A percentile compares a stretch with the other conserved stretches of the same genome.
These are phyloP conservation scores for Aphrocallistes beatrix DNA, from an alignment of 37 sponge, comb jelly and placozoan genomes.

Conservation along the genomic window DNA sequence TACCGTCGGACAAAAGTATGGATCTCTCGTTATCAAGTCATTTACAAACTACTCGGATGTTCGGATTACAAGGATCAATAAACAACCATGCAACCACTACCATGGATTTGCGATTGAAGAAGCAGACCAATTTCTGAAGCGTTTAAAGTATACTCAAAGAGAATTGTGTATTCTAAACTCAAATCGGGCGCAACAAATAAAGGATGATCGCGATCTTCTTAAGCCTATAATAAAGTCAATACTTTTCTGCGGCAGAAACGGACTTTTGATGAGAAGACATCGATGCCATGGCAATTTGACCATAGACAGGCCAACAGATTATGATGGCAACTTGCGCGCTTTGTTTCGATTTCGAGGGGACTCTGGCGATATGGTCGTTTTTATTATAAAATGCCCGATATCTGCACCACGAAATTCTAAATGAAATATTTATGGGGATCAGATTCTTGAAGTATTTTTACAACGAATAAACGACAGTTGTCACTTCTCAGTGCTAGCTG, in stretches of 20 bases:
- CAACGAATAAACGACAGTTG: conserved; percentile 15
- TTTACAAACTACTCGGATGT: conserved; percentile 20
- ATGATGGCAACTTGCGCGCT: conserved; percentile 17
- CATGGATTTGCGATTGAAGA: not conserved
- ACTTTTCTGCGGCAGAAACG: conserved; percentile 12
- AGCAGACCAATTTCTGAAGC: not conserved
- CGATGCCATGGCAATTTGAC: not conserved
- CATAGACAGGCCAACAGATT: not conserved
- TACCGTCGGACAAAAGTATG: not conserved
- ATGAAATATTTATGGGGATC: conserved; percentile 17
- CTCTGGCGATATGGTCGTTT: not conserved
- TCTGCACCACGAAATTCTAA: conserved; percentile 17
- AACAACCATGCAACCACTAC: not conserved
- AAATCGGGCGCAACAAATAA: conserved; percentile 19
- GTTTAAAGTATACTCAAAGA: not conserved
- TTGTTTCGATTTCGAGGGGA: conserved; percentile 16
- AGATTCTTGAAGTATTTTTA: not conserved
- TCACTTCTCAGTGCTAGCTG: conserved; percentile 16
- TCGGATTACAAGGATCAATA: conserved; percentile 8
- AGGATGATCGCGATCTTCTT: conserved; percentile 13
- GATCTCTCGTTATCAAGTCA: conserved; percentile 11
- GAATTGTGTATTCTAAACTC: not conserved
- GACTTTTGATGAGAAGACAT: not conserved
- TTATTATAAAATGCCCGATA: not conserved
- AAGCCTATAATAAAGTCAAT: conserved; percentile 18